Evolutionary conservation across 1,140 invertebrate species (phyloP), one percentile per base, ranked within the genome.

Genomic region (Ditylenchus dipsaci): DNA sequence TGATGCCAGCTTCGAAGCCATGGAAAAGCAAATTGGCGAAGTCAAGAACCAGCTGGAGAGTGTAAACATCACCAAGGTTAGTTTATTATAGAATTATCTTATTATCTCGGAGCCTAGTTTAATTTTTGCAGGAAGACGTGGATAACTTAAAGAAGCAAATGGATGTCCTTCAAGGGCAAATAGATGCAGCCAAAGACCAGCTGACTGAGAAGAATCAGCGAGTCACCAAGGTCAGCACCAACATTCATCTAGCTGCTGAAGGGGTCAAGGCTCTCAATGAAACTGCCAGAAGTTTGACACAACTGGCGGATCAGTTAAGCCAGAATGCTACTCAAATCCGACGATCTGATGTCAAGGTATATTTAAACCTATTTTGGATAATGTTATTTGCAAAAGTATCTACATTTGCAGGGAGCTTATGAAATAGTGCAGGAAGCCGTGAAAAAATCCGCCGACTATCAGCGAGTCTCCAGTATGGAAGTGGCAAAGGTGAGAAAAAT

Each of bases 31-130:
- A 65, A 59, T 81, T 13, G 74, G 38, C n/a, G 68, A 71, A 49
- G 69, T 81, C 3, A 72, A 72, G 43, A 42, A 68, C 29, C 74
- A 76, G 45, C 64, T 82, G 49, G 69, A 74, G 27, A 68, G 67
- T 67, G 79, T 80, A 26, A 83, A 82, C 59, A 76, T 83, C 53
- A 72, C 75, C 53, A 79, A 82, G 45, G 81, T 73, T 58, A 7
- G n/a, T 8, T n/a, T 19, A 27, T 66, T 77, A 23, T 49, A 65
- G 58, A 43, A 53, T 56, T 64, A 77, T 63, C 53, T 65, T 38
- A 1, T 56, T 7, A 33, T 26, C 49, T 63, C 63, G 53, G 62
- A 58, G 27, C n/a, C 15, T 43, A 63, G n/a, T 63, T 64, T 68
- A 11, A 42, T 57, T 27, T 58, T 43, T 33, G 64, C 53, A 78